Base-by-base conservation (phyloP, 2,797 vertebrate genomes). In the Bucorvus abyssinicus region DNA sequence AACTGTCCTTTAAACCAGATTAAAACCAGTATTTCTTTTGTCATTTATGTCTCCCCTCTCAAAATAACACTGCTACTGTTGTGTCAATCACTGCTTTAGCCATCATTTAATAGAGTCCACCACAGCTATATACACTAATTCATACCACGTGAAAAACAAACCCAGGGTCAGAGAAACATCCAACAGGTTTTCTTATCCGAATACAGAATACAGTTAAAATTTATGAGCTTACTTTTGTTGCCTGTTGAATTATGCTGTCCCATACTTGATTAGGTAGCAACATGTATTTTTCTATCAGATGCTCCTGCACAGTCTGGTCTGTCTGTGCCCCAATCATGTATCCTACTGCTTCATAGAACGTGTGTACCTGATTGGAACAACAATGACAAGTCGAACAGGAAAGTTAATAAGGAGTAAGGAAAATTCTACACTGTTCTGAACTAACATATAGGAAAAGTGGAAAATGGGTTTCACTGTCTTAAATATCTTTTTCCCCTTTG, bases 201-300 rank as follows among this genome's bases (percentile, higher is more conserved):
- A 27, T n/a, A 73, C 21, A 64, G 4, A 38, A 71, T 1, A 44
- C 38, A 36, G 2, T 60, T 4, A 7, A n/a, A 57, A 45, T 15
- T 7, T 9, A 42, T 16, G 14, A 71, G 79, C 98, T 98, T 96
- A 99, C 99, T 98, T 99, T 99, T 79, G 99, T 99, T 95, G 99
- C 99, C 97, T 99, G 99, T 88, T 99, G 99, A 95, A 99, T 99
- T 97, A 99, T 99, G 98, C 99, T 99, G 97, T 99, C 99, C 99
- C 99, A 99, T 94, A 99, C 99, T 95, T 99, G 99, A 97, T 99
- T 99, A 73, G 99, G 99, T 27, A 99, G 98, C 86, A 99, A 96
- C 99, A 99, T 99, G 78, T 99, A 99, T 93, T 99, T 99, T 96
- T 99, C 99, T 97, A 99, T 99, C 92, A 99, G 98, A 95, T 99